Evolutionary conservation across 2,888 invertebrate genomes (phyloP).

Genomic region (Caenorhabditis angaria): DNA sequence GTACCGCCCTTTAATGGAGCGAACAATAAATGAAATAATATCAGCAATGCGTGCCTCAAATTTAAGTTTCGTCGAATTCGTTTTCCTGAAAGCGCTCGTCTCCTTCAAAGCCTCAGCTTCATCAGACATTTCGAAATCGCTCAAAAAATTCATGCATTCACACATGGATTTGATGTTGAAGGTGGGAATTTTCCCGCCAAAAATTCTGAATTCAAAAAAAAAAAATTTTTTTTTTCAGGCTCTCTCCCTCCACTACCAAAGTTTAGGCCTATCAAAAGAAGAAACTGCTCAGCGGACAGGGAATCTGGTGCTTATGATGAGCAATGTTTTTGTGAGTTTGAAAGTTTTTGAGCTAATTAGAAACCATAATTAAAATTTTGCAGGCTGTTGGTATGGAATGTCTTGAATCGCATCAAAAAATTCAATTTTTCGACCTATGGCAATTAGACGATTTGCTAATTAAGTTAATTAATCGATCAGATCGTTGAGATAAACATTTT

Average conservation of each 20-base stretch:
- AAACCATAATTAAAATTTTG: conserved; percentile 9
- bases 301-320: conserved; percentile 56
- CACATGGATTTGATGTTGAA: conserved; percentile 43
- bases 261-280: conserved; percentile 26
- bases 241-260: conserved; percentile 45
- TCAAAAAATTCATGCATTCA: conserved; percentile 47
- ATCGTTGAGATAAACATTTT: conserved; percentile 9
- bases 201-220: neutral
- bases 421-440: conserved; percentile 63
- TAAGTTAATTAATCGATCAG: conserved; percentile 40
- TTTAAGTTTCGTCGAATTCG: conserved; percentile 52
- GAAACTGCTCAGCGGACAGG: conserved; percentile 56
- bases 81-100: conserved; percentile 54
- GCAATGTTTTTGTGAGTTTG: conserved; percentile 52
- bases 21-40: conserved; percentile 52
- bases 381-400: conserved; percentile 60
- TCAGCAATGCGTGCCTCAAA: conserved; percentile 46
- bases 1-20: conserved; percentile 55
- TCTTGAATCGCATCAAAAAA: conserved; percentile 60
- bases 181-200: too few species aligned
- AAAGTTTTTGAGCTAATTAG: neutral
- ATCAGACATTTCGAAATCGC: conserved; percentile 41
- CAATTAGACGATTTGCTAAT: conserved; percentile 57
- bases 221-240: conserved; percentile 23
- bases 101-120: conserved; percentile 55